Base-by-base conservation (phyloP, 1,140 invertebrate genomes). In the Sitophilus oryzae region DNA sequence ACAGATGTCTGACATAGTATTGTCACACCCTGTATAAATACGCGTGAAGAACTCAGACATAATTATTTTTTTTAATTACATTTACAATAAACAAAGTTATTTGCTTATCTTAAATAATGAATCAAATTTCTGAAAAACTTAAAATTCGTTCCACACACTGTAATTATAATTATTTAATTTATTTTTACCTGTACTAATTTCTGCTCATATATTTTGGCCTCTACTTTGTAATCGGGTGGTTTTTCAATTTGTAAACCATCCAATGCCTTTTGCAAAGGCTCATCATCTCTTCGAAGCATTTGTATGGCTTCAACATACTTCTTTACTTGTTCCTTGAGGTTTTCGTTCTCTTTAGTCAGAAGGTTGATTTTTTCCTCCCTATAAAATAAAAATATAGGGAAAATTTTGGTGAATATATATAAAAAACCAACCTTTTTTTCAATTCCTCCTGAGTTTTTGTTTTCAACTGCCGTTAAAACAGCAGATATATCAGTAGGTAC, bases 241-340 rank as follows among this genome's bases (percentile, higher is more conserved):
- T 70, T 58, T 56, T 75, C 72, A 37, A 62, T 75, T 70, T 19
- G 63, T 44, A 68, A 60, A 54, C 60, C 60, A 3, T 69, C 64
- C 25, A 72, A 60, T 34, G 60, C 59, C 52, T 74, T 66, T 47
- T 73, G 62, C 19, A 69, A 19, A 16, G 19, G 67, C 53, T 66
- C 69, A 49, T 73, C 75, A 19, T 82, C 82, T 65, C 82, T 80
- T 60, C 73, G 76, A 58, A 94, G 73, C 77, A 91, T 82, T 76
- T 93, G 88, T 14, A 96, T 88, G 23, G 91, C 91, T 41, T 84
- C 86, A 37, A 94, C 85, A 74, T 95, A 96, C 65, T 92, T 91
- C 58, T 88, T 82, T 38, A 96, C 71, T 68, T 95, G 92, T 66
- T 92, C 87, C 68, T 92, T 89, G 51, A 94, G 73, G 46, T 88